Evolutionary conservation across 2,113 vertebrate species (phyloP), one percentile per base, ranked within the genome.

Genomic region (Megaleporinus macrocephalus): DNA sequence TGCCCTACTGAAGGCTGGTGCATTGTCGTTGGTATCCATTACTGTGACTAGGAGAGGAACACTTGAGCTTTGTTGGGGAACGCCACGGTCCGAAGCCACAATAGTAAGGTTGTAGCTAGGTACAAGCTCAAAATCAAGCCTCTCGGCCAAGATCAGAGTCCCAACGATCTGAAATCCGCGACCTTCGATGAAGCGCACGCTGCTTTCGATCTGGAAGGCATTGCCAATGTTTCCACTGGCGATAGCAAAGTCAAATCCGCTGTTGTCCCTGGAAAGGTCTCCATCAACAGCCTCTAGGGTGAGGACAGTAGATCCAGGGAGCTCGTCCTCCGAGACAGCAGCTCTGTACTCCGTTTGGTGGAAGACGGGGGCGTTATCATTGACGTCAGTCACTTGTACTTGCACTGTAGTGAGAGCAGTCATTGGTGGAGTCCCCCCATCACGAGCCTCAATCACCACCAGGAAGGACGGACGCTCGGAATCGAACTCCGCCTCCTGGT

Each of bases 121-220:
- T 63, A 94, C 92, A 30, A 91, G 90, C 92, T 99, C 98, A 1
- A 99, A 99, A 88, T 99, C 98, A 33, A 99, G 91, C 4, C 88
- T 80, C 49, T 98, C 97, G 1, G 96, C 96, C 18, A 99, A 88
- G 65, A 99, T 93, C 26, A 99, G 88, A 2, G 92, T 95, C 0
- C 96, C 97, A 30, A 95, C 93, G 0, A 90, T 95, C 83, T 90
- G 94, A 81, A 97, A 96, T 59, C 93, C 93, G 0, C 90, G 95
- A 0, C 95, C 95, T 73, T 96, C 92, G 0, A 91, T 86, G 87
- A 94, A 94, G 0, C 93, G 91, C 30, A 97, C 92, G 0, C 95
- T 94, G 87, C 96, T 96, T 87, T 99, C 97, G 18, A 99, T 93
- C 86, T 97, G 97, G 90, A 99, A 99, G 9, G 94, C 93, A 0